phyloP scores from a whole-genome alignment of 2,113 vertebrate genomes.

The Cyphomyrus discorhynchus region DNA sequence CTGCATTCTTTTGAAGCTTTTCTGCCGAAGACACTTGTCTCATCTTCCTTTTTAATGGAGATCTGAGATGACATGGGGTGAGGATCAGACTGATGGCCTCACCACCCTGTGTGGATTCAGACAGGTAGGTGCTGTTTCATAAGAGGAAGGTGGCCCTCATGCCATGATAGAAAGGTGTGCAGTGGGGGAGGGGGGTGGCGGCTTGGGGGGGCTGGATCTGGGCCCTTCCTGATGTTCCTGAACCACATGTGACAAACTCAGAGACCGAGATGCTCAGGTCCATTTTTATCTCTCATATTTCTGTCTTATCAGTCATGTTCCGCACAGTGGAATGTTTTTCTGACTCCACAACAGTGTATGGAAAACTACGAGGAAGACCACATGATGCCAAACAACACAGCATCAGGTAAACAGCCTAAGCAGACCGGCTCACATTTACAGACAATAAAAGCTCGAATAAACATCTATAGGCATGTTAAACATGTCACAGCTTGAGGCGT shows the following conservation, averaged over 20 bases:
- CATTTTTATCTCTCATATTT: neutral
- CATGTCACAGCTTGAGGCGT: neutral
- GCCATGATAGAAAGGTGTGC: neutral
- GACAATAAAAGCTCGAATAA: neutral
- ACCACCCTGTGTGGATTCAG: neutral
- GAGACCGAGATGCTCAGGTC: neutral
- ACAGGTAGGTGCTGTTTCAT: neutral
- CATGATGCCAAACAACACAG: neutral
- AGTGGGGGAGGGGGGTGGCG: neutral
- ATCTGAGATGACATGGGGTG: constrained; percentile 4
- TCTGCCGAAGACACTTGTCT: neutral
- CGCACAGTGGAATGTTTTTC: neutral
- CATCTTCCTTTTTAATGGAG: neutral
- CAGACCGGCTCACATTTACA: neutral
- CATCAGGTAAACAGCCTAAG: neutral
- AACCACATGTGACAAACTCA: neutral
- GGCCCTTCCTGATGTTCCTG: neutral
- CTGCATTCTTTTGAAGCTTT: neutral
- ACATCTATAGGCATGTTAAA: neutral
- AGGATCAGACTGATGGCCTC: neutral
- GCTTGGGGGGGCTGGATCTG: neutral
- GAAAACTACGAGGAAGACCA: neutral
- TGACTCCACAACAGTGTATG: neutral
- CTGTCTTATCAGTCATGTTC: neutral
- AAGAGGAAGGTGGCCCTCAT: neutral